Conservation (phyloP, 2,797 vertebrate genomes). For the Channa striata region DNA sequence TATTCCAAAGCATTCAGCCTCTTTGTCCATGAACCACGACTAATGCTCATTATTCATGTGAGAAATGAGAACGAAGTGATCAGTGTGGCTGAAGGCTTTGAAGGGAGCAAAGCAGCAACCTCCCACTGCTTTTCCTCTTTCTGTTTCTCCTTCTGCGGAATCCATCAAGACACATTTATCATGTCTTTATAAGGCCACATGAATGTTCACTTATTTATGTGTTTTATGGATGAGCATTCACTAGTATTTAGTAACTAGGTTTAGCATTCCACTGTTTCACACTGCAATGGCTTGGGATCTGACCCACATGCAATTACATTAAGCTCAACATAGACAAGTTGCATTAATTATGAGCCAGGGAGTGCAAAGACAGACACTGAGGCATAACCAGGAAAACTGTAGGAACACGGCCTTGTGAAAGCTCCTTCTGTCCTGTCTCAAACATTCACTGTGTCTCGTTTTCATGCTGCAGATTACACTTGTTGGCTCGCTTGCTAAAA, state of each 20-base stretch:
- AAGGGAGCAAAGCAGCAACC: conserved; percentile 45
- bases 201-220: conserved; percentile 12
- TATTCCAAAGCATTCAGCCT: conserved; percentile 29
- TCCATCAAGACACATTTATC: conserved; percentile 24
- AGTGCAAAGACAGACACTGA: conserved; percentile 18
- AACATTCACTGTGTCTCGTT: conserved; percentile 39
- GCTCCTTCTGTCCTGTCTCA: conserved; percentile 18
- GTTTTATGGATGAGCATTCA: conserved; percentile 22
- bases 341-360: conserved; percentile 45
- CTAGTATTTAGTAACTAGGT: conserved; percentile 21
- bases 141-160: conserved; percentile 18
- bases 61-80: conserved; percentile 49
- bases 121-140: background rate
- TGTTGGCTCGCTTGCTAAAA: conserved; percentile 42
- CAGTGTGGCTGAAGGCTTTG: conserved; percentile 62
- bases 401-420: conserved; percentile 3
- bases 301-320: conserved; percentile 50
- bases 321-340: conserved; percentile 30
- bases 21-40: conserved; percentile 58
- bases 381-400: conserved; percentile 22
- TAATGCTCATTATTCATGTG: conserved; percentile 66
- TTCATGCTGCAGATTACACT: conserved; percentile 49
- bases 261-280: conserved; percentile 20
- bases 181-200: conserved; percentile 32
- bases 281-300: conserved; percentile 43